phyloP scores from a whole-genome alignment of 2,797 vertebrate species.

The Nothura maculosa region DNA sequence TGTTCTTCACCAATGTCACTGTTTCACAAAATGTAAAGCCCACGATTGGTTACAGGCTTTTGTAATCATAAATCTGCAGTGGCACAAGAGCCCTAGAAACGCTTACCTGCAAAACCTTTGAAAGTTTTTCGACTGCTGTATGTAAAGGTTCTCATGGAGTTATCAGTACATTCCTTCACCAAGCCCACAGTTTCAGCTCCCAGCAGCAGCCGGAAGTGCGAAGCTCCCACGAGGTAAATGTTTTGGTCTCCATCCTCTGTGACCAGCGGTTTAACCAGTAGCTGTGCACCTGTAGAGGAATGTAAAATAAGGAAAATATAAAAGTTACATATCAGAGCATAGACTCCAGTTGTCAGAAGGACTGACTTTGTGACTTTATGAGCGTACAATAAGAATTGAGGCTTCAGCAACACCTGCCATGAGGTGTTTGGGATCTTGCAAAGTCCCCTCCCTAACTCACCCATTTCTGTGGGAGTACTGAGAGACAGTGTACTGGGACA shows the following conservation, averaged over 20 bases:
- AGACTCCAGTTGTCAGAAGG: neutral
- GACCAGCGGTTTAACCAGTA: slow-evolving; percentile 88
- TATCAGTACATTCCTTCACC: slow-evolving; percentile 92
- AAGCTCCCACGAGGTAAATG: slow-evolving; percentile 91
- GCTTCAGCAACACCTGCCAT: neutral
- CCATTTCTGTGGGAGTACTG: neutral
- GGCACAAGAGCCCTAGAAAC: neutral
- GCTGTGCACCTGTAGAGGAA: slow-evolving; percentile 87
- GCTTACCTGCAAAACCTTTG: slow-evolving; percentile 88
- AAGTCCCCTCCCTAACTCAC: neutral
- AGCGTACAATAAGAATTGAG: neutral
- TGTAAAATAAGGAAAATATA: slow-evolving; percentile 9
- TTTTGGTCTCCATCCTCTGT: slow-evolving; percentile 81
- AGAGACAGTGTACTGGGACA: neutral
- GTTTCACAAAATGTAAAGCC: neutral
- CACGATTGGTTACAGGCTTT: neutral
- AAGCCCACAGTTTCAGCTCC: slow-evolving; percentile 93
- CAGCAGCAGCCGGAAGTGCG: slow-evolving; percentile 85
- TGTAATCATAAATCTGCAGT: neutral
- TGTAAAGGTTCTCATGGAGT: slow-evolving; percentile 92
- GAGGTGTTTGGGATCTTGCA: neutral
- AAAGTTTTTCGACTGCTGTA: slow-evolving; percentile 88
- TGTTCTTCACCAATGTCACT: neutral
- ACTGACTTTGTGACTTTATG: neutral
- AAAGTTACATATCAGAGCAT: neutral